phyloP scores from a whole-genome alignment of 2,888 invertebrate species.

The Limnephilus marmoratus region DNA sequence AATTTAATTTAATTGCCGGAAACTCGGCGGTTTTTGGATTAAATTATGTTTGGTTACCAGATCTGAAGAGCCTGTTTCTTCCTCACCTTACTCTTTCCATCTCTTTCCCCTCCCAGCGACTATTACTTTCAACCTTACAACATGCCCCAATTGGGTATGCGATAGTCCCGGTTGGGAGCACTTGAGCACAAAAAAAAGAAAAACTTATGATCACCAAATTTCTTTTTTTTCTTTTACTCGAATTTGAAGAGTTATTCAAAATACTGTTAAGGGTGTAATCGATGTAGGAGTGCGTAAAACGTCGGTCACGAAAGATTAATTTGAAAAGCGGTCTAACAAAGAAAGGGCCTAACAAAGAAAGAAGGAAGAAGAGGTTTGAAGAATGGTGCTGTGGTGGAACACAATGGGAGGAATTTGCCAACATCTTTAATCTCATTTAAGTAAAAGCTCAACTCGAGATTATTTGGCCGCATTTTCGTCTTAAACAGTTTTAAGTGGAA shows the following conservation, averaged over 20 bases:
- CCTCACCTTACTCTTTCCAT: no score
- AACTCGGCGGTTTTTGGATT: no score
- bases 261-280: background rate
- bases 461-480: background rate
- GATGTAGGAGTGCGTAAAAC: background rate
- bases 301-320: background rate
- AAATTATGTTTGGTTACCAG: no score
- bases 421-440: slow-evolving; percentile 2
- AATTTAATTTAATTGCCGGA: no score
- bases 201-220: no score
- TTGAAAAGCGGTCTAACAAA: background rate
- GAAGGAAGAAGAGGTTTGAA: background rate
- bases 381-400: background rate
- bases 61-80: no score
- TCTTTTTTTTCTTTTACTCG: background rate
- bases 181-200: no score
- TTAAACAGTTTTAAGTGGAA: background rate
- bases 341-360: background rate
- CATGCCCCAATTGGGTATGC: no score
- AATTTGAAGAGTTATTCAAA: background rate
- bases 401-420: background rate
- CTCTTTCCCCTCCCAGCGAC: no score
- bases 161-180: no score
- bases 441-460: background rate
- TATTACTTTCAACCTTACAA: no score